A percentile compares a stretch with the other conserved stretches of the same genome.
Evolutionary conservation across 2,113 vertebrate species (phyloP).

Genomic region (Ophiodon elongatus): DNA sequence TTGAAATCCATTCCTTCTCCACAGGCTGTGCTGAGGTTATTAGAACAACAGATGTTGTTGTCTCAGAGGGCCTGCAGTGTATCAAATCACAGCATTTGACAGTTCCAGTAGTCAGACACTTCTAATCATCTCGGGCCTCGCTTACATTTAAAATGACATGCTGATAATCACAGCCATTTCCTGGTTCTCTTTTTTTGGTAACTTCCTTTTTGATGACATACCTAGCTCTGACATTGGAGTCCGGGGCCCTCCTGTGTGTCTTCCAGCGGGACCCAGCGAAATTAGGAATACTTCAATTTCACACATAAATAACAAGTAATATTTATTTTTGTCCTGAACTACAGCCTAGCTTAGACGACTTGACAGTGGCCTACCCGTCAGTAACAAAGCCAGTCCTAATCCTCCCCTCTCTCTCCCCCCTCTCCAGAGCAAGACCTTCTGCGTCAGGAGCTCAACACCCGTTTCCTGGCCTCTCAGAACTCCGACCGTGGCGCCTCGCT

Average conservation of each 20-base stretch:
- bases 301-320: not conserved
- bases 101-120: constrained; percentile 52
- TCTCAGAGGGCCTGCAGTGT: constrained; percentile 52
- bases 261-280: not conserved
- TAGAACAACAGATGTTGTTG: constrained; percentile 64
- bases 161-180: constrained; percentile 54
- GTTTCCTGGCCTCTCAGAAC: constrained; percentile 97
- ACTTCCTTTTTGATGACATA: not conserved
- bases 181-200: constrained; percentile 13
- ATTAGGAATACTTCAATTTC: constrained; percentile 5
- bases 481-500: constrained; percentile 96
- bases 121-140: constrained; percentile 47
- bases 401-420: not conserved
- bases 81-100: constrained; percentile 59
- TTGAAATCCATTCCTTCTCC: constrained; percentile 55
- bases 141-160: constrained; percentile 53
- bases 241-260: not conserved
- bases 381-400: not conserved
- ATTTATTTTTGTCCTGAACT: not conserved
- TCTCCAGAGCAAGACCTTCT: constrained; percentile 95
- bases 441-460: constrained; percentile 97
- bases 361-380: not conserved
- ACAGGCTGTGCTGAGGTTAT: constrained; percentile 58
- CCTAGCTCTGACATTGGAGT: not conserved
- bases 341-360: not conserved